Percentiles rank a stretch among this genome's conserved stretches.
Evolutionary conservation across 2,113 vertebrate genomes (phyloP).

Genomic region (Leptobrachium ailaonicum): DNA sequence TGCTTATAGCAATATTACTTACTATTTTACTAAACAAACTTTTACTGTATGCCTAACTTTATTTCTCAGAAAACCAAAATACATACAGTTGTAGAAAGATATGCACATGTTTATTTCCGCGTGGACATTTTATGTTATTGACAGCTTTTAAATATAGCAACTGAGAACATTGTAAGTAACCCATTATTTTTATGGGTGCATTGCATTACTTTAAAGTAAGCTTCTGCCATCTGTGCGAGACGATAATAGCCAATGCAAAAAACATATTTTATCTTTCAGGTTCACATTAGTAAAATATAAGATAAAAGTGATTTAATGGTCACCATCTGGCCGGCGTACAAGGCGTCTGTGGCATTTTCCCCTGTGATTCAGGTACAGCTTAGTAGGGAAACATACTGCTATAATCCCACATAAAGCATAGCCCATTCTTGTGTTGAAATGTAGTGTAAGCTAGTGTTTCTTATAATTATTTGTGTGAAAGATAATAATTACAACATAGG

Average conservation of each 20-base stretch:
- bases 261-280: conserved; percentile 78
- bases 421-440: conserved; percentile 4
- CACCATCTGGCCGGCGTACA: conserved; percentile 72
- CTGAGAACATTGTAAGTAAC: conserved; percentile 11
- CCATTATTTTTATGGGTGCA: conserved; percentile 73
- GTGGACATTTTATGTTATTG: background rate
- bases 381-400: conserved; percentile 51
- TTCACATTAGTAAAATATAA: conserved; percentile 79
- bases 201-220: conserved; percentile 76
- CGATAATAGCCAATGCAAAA: conserved; percentile 67
- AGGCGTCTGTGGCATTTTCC: conserved; percentile 70
- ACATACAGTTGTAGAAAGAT: too few relatives aligned
- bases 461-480: background rate
- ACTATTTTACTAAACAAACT: too few relatives aligned
- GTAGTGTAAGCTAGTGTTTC: background rate
- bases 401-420: conserved; percentile 28
- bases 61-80: too few relatives aligned
- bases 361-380: conserved; percentile 70
- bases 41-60: too few relatives aligned
- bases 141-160: conserved; percentile 22
- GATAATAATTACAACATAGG: too few relatives aligned
- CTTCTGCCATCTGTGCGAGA: conserved; percentile 76
- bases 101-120: conserved; percentile 6
- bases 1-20: too few relatives aligned
- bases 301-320: conserved; percentile 84